Base-by-base conservation (phyloP, 2,113 vertebrate genomes). In the Proterorhinus semilunaris region DNA sequence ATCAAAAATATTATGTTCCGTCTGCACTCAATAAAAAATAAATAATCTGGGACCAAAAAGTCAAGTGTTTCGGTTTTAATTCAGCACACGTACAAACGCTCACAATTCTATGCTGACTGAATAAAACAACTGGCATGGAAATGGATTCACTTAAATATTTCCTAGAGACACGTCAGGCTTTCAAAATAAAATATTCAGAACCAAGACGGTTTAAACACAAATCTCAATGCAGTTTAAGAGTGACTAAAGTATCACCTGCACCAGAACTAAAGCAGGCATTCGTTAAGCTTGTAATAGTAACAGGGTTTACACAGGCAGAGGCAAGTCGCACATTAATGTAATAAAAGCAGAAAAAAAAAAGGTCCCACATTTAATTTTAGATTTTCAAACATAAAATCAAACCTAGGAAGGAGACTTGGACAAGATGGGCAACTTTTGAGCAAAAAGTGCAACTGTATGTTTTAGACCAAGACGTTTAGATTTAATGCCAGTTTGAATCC, bases 1-100 rank as follows among this genome's bases (percentile, higher is more conserved):
- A 66, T 61, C 50, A 51, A 45, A 76, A 21, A 21, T 91, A 81
- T 92, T 77, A 80, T 86, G 90, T 82, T 91, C 65, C 72, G 84
- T 93, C 90, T 93, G 93, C 92, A 93, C 89, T 79, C 74, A 92
- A 93, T 93, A 95, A 95, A 95, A 80, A 85, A n/a, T n/a, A n/a
- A 70, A 87, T 87, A 86, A 93, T 90, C 85, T 91, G 91, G 93
- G 91, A 93, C 87, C 88, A 93, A 91, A 87, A 43, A 21, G 51
- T 65, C n/a, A 47, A 47, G 16, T 0, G 43, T 12, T 65, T 50
- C 36, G 55, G 65, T 12, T 81, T 78, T 81, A 76, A 76, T 80
- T 63, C 15, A 47, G 42, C 53, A 47, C 55, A 66, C 63, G 58
- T 73, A 80, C 75, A 81, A 73, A 81, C 73, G 80, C 17, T 71